Base-by-base conservation (phyloP, 64 coral and sea anemone species). In the Platygyra sinensis region DNA sequence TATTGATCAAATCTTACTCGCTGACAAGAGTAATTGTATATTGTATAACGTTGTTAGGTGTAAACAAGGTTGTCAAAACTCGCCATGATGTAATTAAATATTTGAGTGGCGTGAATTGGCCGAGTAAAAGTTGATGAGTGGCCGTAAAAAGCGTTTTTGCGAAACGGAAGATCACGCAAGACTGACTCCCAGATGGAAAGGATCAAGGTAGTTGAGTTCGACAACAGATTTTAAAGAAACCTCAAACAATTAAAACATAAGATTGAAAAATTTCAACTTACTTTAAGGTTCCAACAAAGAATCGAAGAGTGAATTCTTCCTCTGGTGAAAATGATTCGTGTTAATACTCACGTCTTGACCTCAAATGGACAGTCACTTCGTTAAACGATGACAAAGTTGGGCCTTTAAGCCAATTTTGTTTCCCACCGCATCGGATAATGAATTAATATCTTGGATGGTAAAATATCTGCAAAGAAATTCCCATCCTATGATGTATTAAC, bases 21-120 rank as follows among this genome's bases (percentile, higher is more conserved):
- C 20, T 82, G 79, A 82, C 79, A 82, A 82, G 16, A 82, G 60
- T 82, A 38, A 82, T 64, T 82, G 79, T 62, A 80, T 30, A 60
- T 80, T 80, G 77, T 32, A 31, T 79, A 59, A 59, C 77, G 14
- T 80, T 80, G 50, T 25, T 27, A 82, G 62, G 30, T 71, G 30
- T 67, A 71, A 71, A 84, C 80, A 84, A 84, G 20, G 17, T 65
- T 82, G 60, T 82, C 10, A 60, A 57, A 63, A 82, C 60, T 36
- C 27, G 17, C 30, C 60, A 46, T 82, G 80, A 42, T 49, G 36
- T 84, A 33, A 84, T 39, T 82, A 30, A 62, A 62, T 42, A n/a
- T 65, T 42, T 39, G 33, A 65, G 65, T 69, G 25, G 22, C 65
- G 65, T 69, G 65, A 69, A 69, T 25, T 27, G 10, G 20, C 65